A percentile compares a stretch with the other conserved stretches of the same genome.
Evolutionary conservation across 2,888 invertebrate genomes (phyloP).

Genomic region (Tromatobia lineatoria): DNA sequence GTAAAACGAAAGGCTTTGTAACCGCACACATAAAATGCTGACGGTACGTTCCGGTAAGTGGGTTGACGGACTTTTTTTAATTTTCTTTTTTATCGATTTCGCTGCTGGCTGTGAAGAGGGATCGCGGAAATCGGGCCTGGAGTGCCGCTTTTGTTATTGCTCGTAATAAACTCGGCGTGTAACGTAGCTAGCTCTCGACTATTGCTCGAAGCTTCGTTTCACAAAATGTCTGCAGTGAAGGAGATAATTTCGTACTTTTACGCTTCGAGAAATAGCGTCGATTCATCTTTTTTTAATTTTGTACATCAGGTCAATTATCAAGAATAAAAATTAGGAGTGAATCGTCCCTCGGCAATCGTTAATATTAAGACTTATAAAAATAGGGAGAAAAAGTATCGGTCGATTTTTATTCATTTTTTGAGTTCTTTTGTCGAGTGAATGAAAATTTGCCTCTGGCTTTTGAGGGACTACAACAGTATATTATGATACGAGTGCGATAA

Average conservation of each 20-base stretch:
- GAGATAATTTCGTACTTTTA: conserved; percentile 29
- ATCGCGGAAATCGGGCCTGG: conserved; percentile 4
- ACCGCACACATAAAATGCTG: conserved; percentile 76
- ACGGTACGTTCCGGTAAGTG: conserved; percentile 75
- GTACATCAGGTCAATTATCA: neutral
- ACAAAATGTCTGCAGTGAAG: neutral
- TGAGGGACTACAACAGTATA: no score
- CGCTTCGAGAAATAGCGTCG: neutral
- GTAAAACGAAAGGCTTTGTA: conserved; percentile 66
- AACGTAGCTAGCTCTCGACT: neutral
- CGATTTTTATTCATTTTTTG: no score
- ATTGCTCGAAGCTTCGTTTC: neutral
- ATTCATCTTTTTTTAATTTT: neutral
- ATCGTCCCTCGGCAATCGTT: neutral
- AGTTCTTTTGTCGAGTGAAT: neutral
- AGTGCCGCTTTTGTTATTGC: conserved; percentile 50
- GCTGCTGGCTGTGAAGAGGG: conserved; percentile 64
- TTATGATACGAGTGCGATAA: no score
- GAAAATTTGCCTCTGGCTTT: no score
- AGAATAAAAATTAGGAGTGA: neutral
- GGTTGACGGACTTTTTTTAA: conserved; percentile 59
- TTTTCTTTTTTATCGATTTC: conserved; percentile 76
- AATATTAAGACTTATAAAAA: no score
- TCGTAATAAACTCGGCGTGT: conserved; percentile 36
- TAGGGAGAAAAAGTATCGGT: no score